A percentile compares a stretch with the other conserved stretches of the same genome.
Conservation (phyloP, 2,797 vertebrate genomes). For the Alfaro cultratus region DNA sequence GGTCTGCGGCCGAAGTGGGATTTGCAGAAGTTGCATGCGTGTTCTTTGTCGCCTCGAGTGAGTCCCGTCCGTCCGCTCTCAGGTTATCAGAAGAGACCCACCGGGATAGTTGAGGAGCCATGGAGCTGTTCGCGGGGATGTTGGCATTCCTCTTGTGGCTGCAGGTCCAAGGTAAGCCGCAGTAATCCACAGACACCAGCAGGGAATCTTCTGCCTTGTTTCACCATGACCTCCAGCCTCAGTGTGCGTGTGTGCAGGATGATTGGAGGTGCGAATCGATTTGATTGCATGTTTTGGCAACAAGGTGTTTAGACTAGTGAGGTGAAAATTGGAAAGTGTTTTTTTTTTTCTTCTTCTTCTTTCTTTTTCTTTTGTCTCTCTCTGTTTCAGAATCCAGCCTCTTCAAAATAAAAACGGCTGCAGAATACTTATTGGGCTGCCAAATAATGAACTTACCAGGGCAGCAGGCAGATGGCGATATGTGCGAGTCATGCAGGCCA, state of each 20-base stretch:
- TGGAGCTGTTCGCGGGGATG: conserved; percentile 77
- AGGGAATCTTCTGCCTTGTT: conserved; percentile 21
- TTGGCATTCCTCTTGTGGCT: conserved; percentile 79
- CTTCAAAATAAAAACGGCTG: conserved; percentile 34
- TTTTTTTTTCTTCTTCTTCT: not conserved
- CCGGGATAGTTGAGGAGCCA: conserved; percentile 73
- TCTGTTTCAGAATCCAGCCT: not conserved
- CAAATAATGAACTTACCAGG: conserved; percentile 46
- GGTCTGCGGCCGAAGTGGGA: conserved; percentile 65
- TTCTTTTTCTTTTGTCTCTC: not conserved
- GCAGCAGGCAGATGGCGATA: conserved; percentile 80
- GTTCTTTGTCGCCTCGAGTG: conserved; percentile 68
- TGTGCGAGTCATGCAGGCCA: conserved; percentile 57
- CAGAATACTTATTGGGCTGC: conserved; percentile 56
- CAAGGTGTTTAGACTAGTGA: conserved; percentile 1
- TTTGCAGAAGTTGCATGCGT: conserved; percentile 81
- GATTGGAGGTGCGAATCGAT: conserved; percentile 17
- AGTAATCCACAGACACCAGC: conserved; percentile 4
- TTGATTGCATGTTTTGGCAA: conserved; percentile 1
- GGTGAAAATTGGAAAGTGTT: conserved; percentile 18
- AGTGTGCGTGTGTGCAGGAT: not conserved
- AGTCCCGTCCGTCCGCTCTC: conserved; percentile 58
- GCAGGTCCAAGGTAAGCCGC: conserved; percentile 77
- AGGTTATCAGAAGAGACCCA: conserved; percentile 64
- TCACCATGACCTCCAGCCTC: conserved; percentile 4